A percentile compares a stretch with the other conserved stretches of the same genome.
These are phyloP conservation scores for Acropora yongei DNA, from an alignment of 64 coral and sea anemone genomes.

Conservation along the genomic window DNA sequence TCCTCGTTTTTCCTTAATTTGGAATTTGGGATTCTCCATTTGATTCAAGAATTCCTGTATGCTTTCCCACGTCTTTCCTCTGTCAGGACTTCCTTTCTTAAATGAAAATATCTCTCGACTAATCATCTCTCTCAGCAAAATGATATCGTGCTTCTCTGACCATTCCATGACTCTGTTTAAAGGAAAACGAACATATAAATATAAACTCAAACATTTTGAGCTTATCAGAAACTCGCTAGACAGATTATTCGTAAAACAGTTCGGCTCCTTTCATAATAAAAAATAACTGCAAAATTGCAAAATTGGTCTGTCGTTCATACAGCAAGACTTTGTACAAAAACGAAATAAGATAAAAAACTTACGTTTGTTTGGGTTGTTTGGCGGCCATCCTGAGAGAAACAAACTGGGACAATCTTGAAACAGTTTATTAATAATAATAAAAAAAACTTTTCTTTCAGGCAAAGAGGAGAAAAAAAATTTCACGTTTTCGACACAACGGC, in stretches of 20 bases:
- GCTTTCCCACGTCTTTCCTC: too few relatives aligned
- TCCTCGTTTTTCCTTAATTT: too few relatives aligned
- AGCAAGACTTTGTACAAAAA: not conserved
- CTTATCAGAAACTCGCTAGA: slow-evolving; percentile 60
- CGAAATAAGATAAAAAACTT: slow-evolving; percentile 54
- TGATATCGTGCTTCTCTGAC: slow-evolving; percentile 1
- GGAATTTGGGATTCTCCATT: too few relatives aligned
- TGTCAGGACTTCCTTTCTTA: too few relatives aligned
- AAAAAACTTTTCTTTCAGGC: slow-evolving; percentile 56
- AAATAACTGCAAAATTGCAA: slow-evolving; percentile 13
- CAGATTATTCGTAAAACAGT: slow-evolving; percentile 64
- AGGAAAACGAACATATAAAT: slow-evolving; percentile 44
- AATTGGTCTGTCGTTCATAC: slow-evolving; percentile 3
- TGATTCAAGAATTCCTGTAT: too few relatives aligned
- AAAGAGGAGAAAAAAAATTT: slow-evolving; percentile 53
- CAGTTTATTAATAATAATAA: slow-evolving; percentile 23
- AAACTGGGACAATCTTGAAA: slow-evolving; percentile 22
- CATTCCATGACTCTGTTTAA: slow-evolving; percentile 9
- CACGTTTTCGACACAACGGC: too few relatives aligned
- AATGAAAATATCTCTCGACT: not conserved
- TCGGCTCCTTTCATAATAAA: slow-evolving; percentile 47
- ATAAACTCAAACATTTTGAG: slow-evolving; percentile 68
- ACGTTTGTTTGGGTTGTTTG: slow-evolving; percentile 49
- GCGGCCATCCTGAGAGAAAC: slow-evolving; percentile 55
- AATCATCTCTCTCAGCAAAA: slow-evolving; percentile 34